A percentile compares a stretch with the other conserved stretches of the same genome.
Evolutionary conservation across 1,140 invertebrate genomes (phyloP).

Genomic region (Tetraneura akinire): DNA sequence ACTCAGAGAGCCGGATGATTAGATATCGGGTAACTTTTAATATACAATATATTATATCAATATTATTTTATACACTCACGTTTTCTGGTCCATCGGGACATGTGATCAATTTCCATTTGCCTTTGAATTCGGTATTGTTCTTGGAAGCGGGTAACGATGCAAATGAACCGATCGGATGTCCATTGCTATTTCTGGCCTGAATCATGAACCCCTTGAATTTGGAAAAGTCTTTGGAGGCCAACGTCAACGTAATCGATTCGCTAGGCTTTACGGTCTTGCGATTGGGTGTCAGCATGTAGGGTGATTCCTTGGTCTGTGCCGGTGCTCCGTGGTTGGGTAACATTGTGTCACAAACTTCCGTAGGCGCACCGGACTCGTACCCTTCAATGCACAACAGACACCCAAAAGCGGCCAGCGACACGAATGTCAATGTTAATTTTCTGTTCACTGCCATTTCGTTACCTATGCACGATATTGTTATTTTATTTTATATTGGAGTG

Average conservation of each 20-base stretch:
- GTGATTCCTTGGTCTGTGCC: slow-evolving; percentile 59
- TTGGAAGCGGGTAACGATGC: slow-evolving; percentile 57
- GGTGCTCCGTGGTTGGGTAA: slow-evolving; percentile 61
- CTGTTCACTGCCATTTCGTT: slow-evolving; percentile 5
- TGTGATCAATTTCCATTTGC: background rate
- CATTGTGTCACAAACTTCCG: slow-evolving; percentile 61
- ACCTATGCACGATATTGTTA: no score
- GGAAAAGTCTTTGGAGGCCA: slow-evolving; percentile 56
- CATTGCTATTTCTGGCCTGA: slow-evolving; percentile 61
- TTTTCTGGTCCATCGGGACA: slow-evolving; percentile 3
- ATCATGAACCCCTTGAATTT: slow-evolving; percentile 63
- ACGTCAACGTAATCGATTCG: slow-evolving; percentile 58
- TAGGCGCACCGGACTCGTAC: slow-evolving; percentile 59
- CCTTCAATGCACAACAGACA: background rate
- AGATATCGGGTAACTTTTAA: no score
- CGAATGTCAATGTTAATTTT: slow-evolving; percentile 24
- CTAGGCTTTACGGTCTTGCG: slow-evolving; percentile 59
- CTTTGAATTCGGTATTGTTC: background rate
- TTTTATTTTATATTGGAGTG: no score
- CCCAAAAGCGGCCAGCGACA: slow-evolving; percentile 3
- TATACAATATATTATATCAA: no score
- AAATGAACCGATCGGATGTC: slow-evolving; percentile 60
- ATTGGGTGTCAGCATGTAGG: slow-evolving; percentile 61
- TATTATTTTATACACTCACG: background rate
- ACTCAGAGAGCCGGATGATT: no score